phyloP scores from a whole-genome alignment of 1,140 invertebrate genomes.

The Choristoneura fumiferana region DNA sequence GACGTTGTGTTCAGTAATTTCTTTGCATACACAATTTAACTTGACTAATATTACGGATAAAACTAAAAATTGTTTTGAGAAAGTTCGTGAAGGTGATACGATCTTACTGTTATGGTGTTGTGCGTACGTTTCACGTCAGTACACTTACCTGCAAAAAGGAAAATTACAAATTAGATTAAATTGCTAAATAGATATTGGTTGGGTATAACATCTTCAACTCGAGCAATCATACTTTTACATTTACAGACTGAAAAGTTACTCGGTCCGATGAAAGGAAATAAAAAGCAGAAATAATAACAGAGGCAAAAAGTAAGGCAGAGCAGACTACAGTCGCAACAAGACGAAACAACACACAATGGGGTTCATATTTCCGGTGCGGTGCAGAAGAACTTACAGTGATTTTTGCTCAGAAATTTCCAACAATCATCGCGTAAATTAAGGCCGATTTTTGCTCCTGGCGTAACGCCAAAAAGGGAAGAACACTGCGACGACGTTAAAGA shows the following conservation, averaged over 20 bases:
- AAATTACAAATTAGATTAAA: neutral
- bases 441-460: constrained; percentile 45
- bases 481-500: constrained; percentile 29
- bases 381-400: constrained; percentile 37
- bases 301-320: constrained; percentile 2
- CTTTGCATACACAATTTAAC: too few species aligned
- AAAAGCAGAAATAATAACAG: constrained; percentile 12
- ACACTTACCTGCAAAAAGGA: constrained; percentile 21
- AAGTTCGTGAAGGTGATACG: too few species aligned
- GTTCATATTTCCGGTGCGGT: constrained; percentile 56
- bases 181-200: too few species aligned
- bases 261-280: neutral
- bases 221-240: too few species aligned
- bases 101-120: too few species aligned
- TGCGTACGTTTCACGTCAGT: neutral
- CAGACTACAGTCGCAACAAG: constrained; percentile 13
- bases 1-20: too few species aligned
- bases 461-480: constrained; percentile 39
- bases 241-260: constrained; percentile 1
- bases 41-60: too few species aligned
- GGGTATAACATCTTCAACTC: too few species aligned
- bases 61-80: too few species aligned
- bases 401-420: constrained; percentile 40
- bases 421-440: constrained; percentile 46
- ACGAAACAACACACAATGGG: constrained; percentile 41